phyloP scores from a whole-genome alignment of 2,113 vertebrate genomes.

The Leptobrachium ailaonicum region DNA sequence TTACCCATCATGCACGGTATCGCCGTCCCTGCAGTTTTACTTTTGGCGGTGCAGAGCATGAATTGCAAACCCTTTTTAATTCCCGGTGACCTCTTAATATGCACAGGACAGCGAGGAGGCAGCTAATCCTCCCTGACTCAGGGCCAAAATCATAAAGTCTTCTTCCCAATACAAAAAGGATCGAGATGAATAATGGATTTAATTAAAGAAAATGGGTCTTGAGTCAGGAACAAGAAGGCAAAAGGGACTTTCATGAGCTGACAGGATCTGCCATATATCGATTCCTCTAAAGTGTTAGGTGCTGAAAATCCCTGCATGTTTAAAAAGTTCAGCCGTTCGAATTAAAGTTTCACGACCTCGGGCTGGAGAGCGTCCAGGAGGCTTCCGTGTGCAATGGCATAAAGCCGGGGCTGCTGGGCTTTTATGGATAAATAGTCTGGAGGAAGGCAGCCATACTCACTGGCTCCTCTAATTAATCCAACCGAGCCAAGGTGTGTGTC shows the following conservation, averaged over 20 bases:
- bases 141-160: slow-evolving; percentile 28
- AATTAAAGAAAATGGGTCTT: slow-evolving; percentile 37
- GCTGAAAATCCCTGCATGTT: slow-evolving; percentile 5
- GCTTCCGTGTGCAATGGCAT: too few relatives aligned
- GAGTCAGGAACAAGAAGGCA: neutral
- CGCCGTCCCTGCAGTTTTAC: neutral
- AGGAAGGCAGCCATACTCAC: too few relatives aligned
- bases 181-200: slow-evolving; percentile 49
- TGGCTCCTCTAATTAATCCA: too few relatives aligned
- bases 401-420: too few relatives aligned
- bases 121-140: slow-evolving; percentile 8
- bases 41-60: neutral
- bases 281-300: slow-evolving; percentile 36
- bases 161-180: slow-evolving; percentile 24
- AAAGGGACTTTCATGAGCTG: slow-evolving; percentile 2
- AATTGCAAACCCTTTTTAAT: too few relatives aligned
- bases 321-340: neutral
- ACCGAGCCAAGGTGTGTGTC: too few relatives aligned
- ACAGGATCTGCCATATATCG: slow-evolving; percentile 23
- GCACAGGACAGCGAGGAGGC: neutral
- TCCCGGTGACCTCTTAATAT: neutral
- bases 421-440: too few relatives aligned
- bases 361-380: slow-evolving; percentile 11
- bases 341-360: slow-evolving; percentile 22
- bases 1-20: too few relatives aligned